phyloP scores from a whole-genome alignment of 2,113 vertebrate genomes.

The Notothenia coriiceps region DNA sequence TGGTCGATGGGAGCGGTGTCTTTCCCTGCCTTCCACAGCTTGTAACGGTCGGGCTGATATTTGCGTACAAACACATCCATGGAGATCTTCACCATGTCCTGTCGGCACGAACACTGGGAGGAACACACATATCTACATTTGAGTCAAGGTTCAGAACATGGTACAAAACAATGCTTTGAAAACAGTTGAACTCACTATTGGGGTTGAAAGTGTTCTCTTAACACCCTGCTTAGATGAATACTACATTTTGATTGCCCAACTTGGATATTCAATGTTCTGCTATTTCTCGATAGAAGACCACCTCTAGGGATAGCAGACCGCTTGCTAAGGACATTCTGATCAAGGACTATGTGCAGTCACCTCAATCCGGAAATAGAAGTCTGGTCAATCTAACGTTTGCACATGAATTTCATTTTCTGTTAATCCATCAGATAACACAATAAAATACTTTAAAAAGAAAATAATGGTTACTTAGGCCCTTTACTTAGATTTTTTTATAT shows the following conservation, averaged over 20 bases:
- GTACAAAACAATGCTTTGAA: background rate
- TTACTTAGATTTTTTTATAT: no score
- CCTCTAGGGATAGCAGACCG: no score
- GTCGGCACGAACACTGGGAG: slow-evolving; percentile 93
- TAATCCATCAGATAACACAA: no score
- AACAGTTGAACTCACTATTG: background rate
- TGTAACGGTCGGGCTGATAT: slow-evolving; percentile 96
- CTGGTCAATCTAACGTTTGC: no score
- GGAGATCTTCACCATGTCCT: slow-evolving; percentile 98
- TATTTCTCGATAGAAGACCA: no score
- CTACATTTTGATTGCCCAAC: no score
- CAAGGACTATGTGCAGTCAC: no score
- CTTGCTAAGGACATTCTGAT: no score
- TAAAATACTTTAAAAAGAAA: background rate
- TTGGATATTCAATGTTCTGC: no score
- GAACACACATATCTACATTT: background rate
- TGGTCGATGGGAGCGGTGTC: slow-evolving; percentile 92
- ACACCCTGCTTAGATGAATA: no score
- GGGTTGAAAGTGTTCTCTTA: background rate
- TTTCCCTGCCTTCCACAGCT: slow-evolving; percentile 95
- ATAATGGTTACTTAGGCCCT: background rate
- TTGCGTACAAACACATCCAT: slow-evolving; percentile 98
- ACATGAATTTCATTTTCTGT: no score
- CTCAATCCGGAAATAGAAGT: no score
- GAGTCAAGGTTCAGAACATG: background rate